Evolutionary conservation across 2,797 vertebrate genomes (phyloP).

Genomic region (Chelon auratus): DNA sequence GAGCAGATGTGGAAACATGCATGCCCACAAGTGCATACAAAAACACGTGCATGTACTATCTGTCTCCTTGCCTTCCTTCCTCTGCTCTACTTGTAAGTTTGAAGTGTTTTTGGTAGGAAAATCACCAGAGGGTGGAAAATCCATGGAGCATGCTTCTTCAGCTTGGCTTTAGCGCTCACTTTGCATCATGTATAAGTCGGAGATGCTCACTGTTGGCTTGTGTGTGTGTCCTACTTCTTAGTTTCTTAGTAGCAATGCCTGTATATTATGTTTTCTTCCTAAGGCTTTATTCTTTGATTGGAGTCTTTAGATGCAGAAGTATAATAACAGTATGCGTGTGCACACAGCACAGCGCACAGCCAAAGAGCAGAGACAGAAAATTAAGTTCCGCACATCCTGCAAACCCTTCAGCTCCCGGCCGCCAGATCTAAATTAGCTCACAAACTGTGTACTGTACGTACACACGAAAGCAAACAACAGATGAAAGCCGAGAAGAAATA

Average conservation of each 20-base stretch:
- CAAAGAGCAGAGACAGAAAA: constrained; percentile 17
- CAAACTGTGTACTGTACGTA: background rate
- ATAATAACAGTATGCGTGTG: background rate
- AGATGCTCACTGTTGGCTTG: constrained; percentile 49
- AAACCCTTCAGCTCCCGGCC: background rate
- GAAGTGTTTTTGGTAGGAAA: constrained; percentile 63
- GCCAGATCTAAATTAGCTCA: constrained; percentile 5
- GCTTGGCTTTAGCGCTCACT: constrained; percentile 57
- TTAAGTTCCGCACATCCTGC: background rate
- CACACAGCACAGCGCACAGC: constrained; percentile 6
- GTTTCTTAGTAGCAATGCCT: constrained; percentile 25
- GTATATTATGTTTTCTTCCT: constrained; percentile 16
- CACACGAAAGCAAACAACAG: constrained; percentile 30
- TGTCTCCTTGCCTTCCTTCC: constrained; percentile 7
- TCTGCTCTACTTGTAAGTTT: constrained; percentile 53
- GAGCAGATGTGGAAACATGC: constrained; percentile 16
- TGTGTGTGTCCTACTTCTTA: constrained; percentile 49
- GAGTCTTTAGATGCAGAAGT: constrained; percentile 18
- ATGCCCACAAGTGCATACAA: constrained; percentile 8
- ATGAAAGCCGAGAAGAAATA: constrained; percentile 41
- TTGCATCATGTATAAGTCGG: constrained; percentile 66
- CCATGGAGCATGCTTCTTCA: constrained; percentile 50
- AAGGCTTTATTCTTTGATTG: constrained; percentile 31
- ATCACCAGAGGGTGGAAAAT: constrained; percentile 69
- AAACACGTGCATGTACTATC: background rate